Base-by-base conservation (phyloP, 2,113 vertebrate genomes). In the Proterorhinus semilunaris region DNA sequence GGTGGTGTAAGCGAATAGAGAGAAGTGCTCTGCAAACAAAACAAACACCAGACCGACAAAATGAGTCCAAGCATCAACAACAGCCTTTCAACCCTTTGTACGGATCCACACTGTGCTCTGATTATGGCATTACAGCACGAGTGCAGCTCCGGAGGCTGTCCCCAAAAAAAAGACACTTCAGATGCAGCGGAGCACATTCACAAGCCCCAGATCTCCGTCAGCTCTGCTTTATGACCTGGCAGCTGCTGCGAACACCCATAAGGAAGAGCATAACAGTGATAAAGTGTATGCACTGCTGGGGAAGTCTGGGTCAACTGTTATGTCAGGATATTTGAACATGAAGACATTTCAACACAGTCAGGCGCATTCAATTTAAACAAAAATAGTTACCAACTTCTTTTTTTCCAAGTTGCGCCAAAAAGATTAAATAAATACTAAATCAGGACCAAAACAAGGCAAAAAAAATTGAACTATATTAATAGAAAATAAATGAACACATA, bases 11-110 rank as follows among this genome's bases (percentile, higher is more conserved):
- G 95, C 92, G 66, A 89, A 91, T 54, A 97, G 92, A 12, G 75
- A 92, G 81, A 98, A 99, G 50, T 76, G 90, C 70, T 93, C 97
- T 98, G 92, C 36, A 81, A 69, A 87, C n/a, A 80, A 3, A 13
- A 58, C 50, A 69, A 69, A 44, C 44, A 81, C 11, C 49, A 9
- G 62, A 17, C 44, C 10, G 44, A 63, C 15, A 36, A 43, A 62
- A 61, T 61, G 44, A 45, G 4, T 9, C 44, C 10, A 55, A 15
- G 43, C 54, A 54, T 21, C 16, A 36, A 52, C 36, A 21, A 13
- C 10, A 48, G 13, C 54, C 45, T 16, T 8, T 61, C 46, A 59
- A 57, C 13, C 62, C 59, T 67, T 55, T 53, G 12, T 21, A 58
- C 9, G 54, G 53, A n/a, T 50, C 81, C 47, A 71, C 80, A 51